Percentiles rank a stretch among this genome's conserved stretches.
Conservation (phyloP, 2,888 invertebrate species). For the Yponomeuta plumbellus region DNA sequence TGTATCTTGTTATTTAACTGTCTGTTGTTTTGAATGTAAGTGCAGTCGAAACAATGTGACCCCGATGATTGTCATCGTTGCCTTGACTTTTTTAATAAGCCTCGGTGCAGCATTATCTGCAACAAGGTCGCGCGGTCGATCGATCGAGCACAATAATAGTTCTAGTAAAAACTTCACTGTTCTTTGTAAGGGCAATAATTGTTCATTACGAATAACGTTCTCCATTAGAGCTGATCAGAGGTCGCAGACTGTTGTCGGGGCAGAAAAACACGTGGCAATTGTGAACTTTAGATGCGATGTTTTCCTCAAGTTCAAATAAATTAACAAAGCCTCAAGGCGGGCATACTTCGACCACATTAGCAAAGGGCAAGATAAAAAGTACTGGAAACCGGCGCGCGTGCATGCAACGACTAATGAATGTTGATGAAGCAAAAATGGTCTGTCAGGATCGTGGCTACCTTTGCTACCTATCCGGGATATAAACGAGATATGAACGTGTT, state of each 20-base stretch:
- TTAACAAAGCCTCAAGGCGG: too few species aligned
- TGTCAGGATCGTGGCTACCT: too few species aligned
- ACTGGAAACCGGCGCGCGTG: too few species aligned
- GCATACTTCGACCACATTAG: too few species aligned
- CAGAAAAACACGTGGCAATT: constrained; percentile 15
- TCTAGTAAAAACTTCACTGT: not conserved
- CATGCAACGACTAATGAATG: too few species aligned
- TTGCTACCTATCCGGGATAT: too few species aligned
- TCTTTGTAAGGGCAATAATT: not conserved
- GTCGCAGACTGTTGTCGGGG: constrained; percentile 17
- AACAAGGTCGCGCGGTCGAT: not conserved
- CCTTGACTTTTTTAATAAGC: not conserved
- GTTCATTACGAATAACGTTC: not conserved
- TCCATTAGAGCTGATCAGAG: not conserved
- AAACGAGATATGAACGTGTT: too few species aligned
- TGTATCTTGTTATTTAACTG: not conserved
- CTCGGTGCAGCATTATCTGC: not conserved
- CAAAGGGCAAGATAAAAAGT: too few species aligned
- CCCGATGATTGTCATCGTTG: not conserved
- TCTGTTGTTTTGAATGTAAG: not conserved
- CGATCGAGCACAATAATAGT: not conserved
- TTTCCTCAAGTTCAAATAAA: not conserved
- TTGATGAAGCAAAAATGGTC: too few species aligned
- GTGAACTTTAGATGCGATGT: not conserved
- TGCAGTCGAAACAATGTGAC: not conserved